These are phyloP conservation scores for Caranx ignobilis DNA, from an alignment of 2,113 vertebrate species.

Conservation along the genomic window DNA sequence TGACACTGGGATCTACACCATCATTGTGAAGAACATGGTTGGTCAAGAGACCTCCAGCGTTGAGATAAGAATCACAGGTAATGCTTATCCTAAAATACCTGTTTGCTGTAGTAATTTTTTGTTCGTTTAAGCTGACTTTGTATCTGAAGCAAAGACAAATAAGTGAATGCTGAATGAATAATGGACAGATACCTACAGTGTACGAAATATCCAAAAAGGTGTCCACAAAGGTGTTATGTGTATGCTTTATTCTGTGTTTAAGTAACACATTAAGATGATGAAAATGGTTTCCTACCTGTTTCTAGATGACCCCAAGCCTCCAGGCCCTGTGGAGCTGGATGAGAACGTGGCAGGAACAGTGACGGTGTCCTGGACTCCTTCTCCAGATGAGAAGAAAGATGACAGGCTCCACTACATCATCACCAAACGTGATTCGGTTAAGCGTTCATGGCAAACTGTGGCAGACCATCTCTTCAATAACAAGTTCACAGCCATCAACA, in stretches of 20 bases:
- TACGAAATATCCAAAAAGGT: too few relatives aligned
- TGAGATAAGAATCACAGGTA: slow-evolving; percentile 89
- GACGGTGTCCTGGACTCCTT: slow-evolving; percentile 88
- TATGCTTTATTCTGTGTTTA: background rate
- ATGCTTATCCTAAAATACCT: background rate
- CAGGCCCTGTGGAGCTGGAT: slow-evolving; percentile 86
- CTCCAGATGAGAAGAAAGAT: slow-evolving; percentile 87
- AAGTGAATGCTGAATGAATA: background rate
- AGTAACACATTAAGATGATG: too few relatives aligned
- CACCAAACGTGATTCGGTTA: slow-evolving; percentile 83
- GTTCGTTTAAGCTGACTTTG: too few relatives aligned
- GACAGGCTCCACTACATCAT: slow-evolving; percentile 86
- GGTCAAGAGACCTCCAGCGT: slow-evolving; percentile 85
- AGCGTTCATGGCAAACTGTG: slow-evolving; percentile 82
- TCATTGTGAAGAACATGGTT: slow-evolving; percentile 80
- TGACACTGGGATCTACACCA: slow-evolving; percentile 85
- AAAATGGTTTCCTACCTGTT: slow-evolving; percentile 12
- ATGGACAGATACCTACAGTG: background rate
- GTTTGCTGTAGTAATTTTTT: background rate
- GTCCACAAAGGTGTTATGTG: background rate
- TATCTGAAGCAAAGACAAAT: background rate
- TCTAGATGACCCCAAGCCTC: slow-evolving; percentile 86
- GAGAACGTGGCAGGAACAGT: slow-evolving; percentile 88
- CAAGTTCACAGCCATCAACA: slow-evolving; percentile 86
- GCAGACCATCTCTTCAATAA: slow-evolving; percentile 89